A percentile compares a stretch with the other conserved stretches of the same genome.
These are phyloP conservation scores for Pteropus alecto DNA, from an alignment of 2,113 vertebrate genomes.

Conservation along the genomic window DNA sequence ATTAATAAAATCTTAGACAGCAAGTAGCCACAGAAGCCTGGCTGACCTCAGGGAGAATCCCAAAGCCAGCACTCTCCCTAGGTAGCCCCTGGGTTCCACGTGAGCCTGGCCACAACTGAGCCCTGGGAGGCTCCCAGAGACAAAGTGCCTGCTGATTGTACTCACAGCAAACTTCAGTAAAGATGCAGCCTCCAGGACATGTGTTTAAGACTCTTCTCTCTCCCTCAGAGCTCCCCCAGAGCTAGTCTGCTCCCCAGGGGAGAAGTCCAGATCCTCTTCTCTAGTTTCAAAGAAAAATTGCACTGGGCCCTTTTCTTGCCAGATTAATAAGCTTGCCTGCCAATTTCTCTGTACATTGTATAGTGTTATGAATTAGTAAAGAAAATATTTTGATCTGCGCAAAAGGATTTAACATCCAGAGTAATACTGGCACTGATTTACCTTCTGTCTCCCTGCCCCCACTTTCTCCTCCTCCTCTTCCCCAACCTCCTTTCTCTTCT, in stretches of 20 bases:
- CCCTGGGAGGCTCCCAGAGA: not conserved
- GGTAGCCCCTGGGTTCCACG: not conserved
- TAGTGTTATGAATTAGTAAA: not conserved
- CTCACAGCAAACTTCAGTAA: not conserved
- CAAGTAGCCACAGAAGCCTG: not conserved
- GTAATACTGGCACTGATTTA: not conserved
- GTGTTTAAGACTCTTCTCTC: not conserved
- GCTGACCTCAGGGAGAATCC: not conserved
- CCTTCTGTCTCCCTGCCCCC: not conserved
- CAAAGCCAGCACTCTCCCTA: not conserved
- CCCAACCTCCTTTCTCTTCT: not conserved
- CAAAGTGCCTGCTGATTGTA: not conserved
- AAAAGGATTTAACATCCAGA: not conserved
- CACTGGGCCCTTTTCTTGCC: not conserved
- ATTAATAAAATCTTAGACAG: not conserved
- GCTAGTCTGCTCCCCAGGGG: not conserved
- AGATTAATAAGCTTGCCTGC: not conserved
- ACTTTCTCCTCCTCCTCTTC: not conserved
- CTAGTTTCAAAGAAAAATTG: not conserved
- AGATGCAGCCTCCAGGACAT: not conserved
- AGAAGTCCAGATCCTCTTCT: not conserved
- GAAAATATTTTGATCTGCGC: not conserved
- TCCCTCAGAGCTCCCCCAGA: not conserved
- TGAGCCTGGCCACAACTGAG: not conserved
- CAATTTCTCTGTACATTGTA: not conserved